Conservation (phyloP, 2,888 invertebrate species). For the Sycophila texana region DNA sequence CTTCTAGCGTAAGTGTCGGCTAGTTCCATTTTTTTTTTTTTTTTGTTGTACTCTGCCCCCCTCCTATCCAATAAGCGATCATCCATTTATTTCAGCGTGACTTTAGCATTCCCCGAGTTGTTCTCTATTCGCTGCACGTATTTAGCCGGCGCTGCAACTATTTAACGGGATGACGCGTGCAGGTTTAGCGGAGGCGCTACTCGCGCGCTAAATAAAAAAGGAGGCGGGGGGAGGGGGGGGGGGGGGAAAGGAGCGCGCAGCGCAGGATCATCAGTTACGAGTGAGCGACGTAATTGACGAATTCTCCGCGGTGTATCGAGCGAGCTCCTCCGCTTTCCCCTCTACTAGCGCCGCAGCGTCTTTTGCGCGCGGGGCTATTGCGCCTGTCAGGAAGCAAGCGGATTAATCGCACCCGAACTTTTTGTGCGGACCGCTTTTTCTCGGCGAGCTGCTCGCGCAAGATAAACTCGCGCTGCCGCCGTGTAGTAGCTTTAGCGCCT, state of each 20-base stretch:
- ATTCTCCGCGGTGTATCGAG: constrained; percentile 59
- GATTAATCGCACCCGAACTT: constrained; percentile 34
- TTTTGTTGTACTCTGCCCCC: too few relatives aligned
- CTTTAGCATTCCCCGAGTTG: constrained; percentile 19
- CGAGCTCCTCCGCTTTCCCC: not conserved
- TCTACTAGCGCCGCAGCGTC: too few relatives aligned
- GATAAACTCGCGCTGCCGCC: not conserved
- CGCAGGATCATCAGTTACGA: constrained; percentile 73
- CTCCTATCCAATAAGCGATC: too few relatives aligned
- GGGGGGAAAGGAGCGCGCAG: not conserved
- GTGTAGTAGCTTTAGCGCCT: too few relatives aligned
- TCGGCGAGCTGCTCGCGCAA: not conserved
- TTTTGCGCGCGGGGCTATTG: not conserved
- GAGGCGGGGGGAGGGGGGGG: not conserved
- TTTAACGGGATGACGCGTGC: constrained; percentile 47
- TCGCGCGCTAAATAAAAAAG: constrained; percentile 9
- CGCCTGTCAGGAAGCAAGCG: constrained; percentile 21
- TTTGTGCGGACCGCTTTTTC: not conserved
- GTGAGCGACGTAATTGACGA: constrained; percentile 73
- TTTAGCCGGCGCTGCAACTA: constrained; percentile 18
- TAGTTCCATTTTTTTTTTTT: too few relatives aligned
- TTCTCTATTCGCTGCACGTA: not conserved
- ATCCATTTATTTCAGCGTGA: too few relatives aligned
- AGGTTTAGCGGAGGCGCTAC: constrained; percentile 12
- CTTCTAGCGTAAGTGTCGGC: not conserved